Conservation (phyloP, 2,113 vertebrate species). For the Regulus satrapa region DNA sequence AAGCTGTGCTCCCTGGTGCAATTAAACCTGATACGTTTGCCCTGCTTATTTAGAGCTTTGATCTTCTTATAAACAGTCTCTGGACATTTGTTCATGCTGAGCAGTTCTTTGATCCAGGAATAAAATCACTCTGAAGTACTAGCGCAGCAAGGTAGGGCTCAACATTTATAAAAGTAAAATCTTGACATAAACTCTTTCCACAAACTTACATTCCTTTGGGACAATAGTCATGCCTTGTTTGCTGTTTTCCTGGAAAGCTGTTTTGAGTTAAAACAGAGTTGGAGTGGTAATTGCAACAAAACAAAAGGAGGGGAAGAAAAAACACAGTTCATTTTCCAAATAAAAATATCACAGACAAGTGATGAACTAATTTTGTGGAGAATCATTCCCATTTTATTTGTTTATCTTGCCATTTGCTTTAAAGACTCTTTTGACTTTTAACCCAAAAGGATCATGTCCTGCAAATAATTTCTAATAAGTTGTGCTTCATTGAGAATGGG, state of each 20-base stretch:
- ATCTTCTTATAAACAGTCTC: constrained; percentile 36
- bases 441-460: neutral
- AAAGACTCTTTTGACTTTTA: neutral
- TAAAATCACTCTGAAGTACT: neutral
- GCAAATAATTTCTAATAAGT: neutral
- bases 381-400: neutral
- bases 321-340: neutral
- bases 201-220: neutral
- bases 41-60: constrained; percentile 18
- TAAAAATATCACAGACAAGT: neutral
- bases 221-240: neutral
- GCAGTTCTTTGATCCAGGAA: constrained; percentile 17
- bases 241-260: neutral
- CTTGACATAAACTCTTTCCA: constrained; percentile 8
- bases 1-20: neutral
- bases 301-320: neutral
- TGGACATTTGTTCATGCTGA: constrained; percentile 11
- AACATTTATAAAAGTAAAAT: constrained; percentile 1
- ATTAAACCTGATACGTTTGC: neutral
- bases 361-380: neutral
- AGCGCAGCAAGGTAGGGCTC: neutral
- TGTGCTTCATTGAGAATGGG: neutral
- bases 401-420: neutral
- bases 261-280: neutral
- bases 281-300: neutral